Base-by-base conservation (phyloP, 2,888 invertebrate genomes). In the Apodemia hepburni region DNA sequence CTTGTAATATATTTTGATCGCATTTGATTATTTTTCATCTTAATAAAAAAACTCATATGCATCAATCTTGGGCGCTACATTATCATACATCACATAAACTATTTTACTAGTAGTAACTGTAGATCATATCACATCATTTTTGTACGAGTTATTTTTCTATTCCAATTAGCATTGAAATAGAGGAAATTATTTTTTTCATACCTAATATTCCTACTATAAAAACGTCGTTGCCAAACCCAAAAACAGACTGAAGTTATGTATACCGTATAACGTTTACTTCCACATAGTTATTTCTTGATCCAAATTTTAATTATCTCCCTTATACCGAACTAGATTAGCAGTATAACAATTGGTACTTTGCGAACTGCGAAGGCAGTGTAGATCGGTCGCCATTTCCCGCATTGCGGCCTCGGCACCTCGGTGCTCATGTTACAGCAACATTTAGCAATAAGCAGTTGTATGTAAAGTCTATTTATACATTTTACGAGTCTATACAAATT, bases 401-500 rank as follows among this genome's bases (percentile, higher is more conserved):
- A 57, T n/a, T 57, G 57, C 57, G 57, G 57, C 57, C 27, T 57
- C 57, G 57, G 49, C 60, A 61, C 64, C 49, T 62, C 64, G 42
- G 67, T 78, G 81, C 79, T 75, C 71, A 74, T 71, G 70, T 76
- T 71, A 79, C 73, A 77, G 84, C 82, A 84, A 87, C 83, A 81
- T 84, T 84, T 90, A 90, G 88, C 88, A 88, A 89, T 91, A 90
- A 90, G 87, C 90, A 87, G 84, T 86, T 87, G 85, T 88, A 87
- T 87, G 84, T 87, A 89, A 88, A 87, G 81, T 87, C 86, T 90
- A 89, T 89, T 89, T 90, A 89, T 90, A 91, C 84, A 90, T 86
- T 91, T 88, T 90, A 89, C 85, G 88, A 89, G 82, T 89, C 87
- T 91, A 89, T 91, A 91, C 90, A 90, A 83, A 82, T 84, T 90